A percentile compares a stretch with the other conserved stretches of the same genome.
phyloP scores from a whole-genome alignment of 2,888 invertebrate species.

The Asteroscopus sphinx region DNA sequence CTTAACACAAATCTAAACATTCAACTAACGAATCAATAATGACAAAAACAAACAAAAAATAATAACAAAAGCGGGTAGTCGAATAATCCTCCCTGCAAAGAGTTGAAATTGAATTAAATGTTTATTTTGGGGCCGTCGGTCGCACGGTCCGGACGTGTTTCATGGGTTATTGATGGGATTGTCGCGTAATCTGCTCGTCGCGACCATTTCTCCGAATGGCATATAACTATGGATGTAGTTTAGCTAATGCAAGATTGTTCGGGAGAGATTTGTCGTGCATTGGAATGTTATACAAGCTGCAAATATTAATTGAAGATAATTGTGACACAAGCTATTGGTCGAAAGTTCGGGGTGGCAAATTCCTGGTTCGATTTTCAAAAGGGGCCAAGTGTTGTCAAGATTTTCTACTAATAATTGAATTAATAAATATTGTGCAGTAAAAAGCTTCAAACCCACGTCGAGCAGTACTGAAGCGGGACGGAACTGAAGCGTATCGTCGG shows the following conservation, averaged over 20 bases:
- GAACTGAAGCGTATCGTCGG: too few relatives aligned
- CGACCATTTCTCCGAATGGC: constrained; percentile 23
- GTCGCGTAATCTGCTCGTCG: constrained; percentile 25
- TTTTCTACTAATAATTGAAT: too few relatives aligned
- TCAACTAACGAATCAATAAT: constrained; percentile 35
- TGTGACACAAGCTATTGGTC: too few relatives aligned
- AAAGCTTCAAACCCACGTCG: too few relatives aligned
- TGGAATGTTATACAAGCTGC: too few relatives aligned
- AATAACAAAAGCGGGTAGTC: constrained; percentile 11
- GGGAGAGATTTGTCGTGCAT: too few relatives aligned
- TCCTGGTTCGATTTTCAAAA: too few relatives aligned
- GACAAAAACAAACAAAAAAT: neutral
- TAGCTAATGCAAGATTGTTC: neutral
- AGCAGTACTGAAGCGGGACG: too few relatives aligned
- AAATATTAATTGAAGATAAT: too few relatives aligned
- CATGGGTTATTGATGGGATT: constrained; percentile 41
- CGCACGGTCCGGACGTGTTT: constrained; percentile 38
- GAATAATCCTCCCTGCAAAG: constrained; percentile 38
- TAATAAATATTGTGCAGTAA: too few relatives aligned
- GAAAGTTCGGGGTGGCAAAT: too few relatives aligned
- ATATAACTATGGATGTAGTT: constrained; percentile 9
- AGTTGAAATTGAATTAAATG: constrained; percentile 48
- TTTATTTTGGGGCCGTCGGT: constrained; percentile 31
- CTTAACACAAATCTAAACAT: constrained; percentile 9
- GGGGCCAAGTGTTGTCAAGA: too few relatives aligned